Base-by-base conservation (phyloP, 2,797 vertebrate species). In the Xenopus petersii region DNA sequence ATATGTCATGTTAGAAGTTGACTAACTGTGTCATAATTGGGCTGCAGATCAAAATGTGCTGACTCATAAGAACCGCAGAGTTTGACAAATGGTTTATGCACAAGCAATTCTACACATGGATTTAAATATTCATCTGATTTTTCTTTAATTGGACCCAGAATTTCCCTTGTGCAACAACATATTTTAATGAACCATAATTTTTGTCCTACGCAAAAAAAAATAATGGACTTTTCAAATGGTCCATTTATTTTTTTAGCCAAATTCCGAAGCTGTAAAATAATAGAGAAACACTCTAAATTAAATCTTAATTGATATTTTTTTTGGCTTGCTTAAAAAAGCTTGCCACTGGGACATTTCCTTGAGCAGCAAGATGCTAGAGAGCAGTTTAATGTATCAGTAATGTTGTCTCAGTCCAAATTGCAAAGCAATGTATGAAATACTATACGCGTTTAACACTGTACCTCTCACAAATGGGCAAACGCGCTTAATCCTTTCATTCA, bases 71-170 rank as follows among this genome's bases (percentile, higher is more conserved):
- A 51, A 69, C 66, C 62, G 26, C 26, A 66, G 65, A 33, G 63
- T 71, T 76, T 71, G 63, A 71, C 69, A 66, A 76, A 71, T 65
- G 62, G 69, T 55, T 76, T 63, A 71, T 60, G 56, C 42, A 33
- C 64, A 62, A 60, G 46, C 54, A 69, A 70, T 65, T 36, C 55
- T 66, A 42, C 51, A 59, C 24, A 59, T 59, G 62, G 56, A 36
- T 70, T 75, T 36, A 21, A 70, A 70, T 60, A 70, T 59, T 70
- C 51, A 13, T 70, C n/a, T 58, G 24, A 71, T 49, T 55, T 17
- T 30, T 75, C 30, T 48, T 75, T 70, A 48, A 71, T 71, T 71
- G 74, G 58, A 75, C 42, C 16, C 67, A 75, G 62, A 65, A 49
- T 9, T 65, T 33, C 26, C 62, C 64, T 17, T 70, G 61, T 21